phyloP scores from a whole-genome alignment of 2,113 vertebrate genomes.

The Cheilinus undulatus region DNA sequence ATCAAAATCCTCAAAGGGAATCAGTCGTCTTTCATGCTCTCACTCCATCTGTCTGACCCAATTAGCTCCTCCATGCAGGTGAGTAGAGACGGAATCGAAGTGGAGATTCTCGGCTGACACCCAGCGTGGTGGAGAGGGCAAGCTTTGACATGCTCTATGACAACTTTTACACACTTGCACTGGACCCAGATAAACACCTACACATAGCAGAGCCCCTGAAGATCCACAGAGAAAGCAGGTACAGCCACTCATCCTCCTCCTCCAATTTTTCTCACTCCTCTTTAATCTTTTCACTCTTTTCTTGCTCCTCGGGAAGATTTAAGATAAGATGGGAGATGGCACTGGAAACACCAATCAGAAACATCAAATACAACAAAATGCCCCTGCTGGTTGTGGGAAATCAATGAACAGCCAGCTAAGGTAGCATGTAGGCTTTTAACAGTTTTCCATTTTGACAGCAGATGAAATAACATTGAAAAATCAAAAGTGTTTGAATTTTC shows the following conservation, averaged over 20 bases:
- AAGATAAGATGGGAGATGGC: conserved; percentile 50
- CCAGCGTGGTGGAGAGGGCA: conserved; percentile 25
- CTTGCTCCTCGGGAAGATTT: conserved; percentile 21
- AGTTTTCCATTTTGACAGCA: conserved; percentile 35
- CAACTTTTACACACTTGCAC: conserved; percentile 14
- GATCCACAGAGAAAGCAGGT: conserved; percentile 26
- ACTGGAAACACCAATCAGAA: too few species aligned
- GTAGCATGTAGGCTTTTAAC: conserved; percentile 33
- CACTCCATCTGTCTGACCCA: conserved; percentile 74
- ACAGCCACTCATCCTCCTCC: conserved; percentile 2
- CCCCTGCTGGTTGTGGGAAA: conserved; percentile 43
- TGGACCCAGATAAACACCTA: conserved; percentile 10
- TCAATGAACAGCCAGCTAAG: conserved; percentile 52
- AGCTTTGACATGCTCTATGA: conserved; percentile 53
- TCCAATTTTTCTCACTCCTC: too few species aligned
- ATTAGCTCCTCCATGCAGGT: conserved; percentile 69
- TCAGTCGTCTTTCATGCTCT: conserved; percentile 51
- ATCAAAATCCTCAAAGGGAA: conserved; percentile 59
- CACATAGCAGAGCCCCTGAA: conserved; percentile 14
- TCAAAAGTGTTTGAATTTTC: conserved; percentile 56
- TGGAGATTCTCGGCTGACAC: conserved; percentile 55
- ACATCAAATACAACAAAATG: conserved; percentile 54
- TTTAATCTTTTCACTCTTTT: not conserved
- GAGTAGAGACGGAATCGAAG: conserved; percentile 43
- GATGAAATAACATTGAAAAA: conserved; percentile 63